Base-by-base conservation (phyloP, 2,888 invertebrate genomes). In the Heteromurus nitidus region DNA sequence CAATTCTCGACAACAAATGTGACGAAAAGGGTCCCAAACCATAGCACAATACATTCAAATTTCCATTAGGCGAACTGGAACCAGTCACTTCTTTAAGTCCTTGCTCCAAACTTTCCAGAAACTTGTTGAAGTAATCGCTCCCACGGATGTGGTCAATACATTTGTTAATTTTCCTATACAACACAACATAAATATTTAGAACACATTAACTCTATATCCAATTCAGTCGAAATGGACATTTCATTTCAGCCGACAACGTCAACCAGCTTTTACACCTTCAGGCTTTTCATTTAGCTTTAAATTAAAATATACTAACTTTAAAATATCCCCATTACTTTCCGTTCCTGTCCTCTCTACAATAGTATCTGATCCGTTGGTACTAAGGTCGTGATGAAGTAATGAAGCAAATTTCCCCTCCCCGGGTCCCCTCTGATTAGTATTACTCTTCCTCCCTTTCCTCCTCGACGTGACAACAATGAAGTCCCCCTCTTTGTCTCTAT, bases 161-260 rank as follows among this genome's bases (percentile, higher is more conserved):
- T n/a, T 24, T 11, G 9, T 60, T 31, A 3, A 80, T 68, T 60
- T 74, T 80, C 50, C 80, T 72, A 44, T 3, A 36, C 5, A 36
- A 5, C n/a, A 50, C 50, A 20, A 11, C 50, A 50, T 50, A 36
- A 36, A 36, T 9, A 36, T 36, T 36, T 36, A 36, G 36, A 36
- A 36, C n/a, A n/a, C n/a, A n/a, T n/a, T n/a, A n/a, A n/a, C n/a
- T n/a, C n/a, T n/a, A n/a, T n/a, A n/a, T n/a, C n/a, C n/a, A n/a
- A n/a, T n/a, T n/a, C n/a, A n/a, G n/a, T n/a, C n/a, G n/a, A 36
- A 13, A 36, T 36, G 36, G 36, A 9, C 5, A 36, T 36, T 9
- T 36, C 13, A 36, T 20, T 65, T 44, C 36, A 11, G 13, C 36
- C 65, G n/a, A 31, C 65, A 13, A 13, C n/a, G n/a, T n/a, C n/a